These are phyloP conservation scores for Furnarius figulus DNA, from an alignment of 2,113 vertebrate species.

Conservation along the genomic window DNA sequence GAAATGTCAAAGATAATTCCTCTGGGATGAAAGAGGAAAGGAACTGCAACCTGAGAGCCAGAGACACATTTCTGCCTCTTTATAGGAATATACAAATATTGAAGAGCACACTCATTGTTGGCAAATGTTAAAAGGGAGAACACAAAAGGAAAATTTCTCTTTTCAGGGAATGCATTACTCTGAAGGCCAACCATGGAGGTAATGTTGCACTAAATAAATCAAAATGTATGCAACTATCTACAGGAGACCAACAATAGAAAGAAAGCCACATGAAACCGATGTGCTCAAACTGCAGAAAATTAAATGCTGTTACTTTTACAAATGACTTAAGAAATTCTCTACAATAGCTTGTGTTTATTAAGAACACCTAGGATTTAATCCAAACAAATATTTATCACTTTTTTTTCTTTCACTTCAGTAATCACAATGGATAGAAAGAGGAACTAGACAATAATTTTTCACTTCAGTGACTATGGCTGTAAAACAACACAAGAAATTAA, in stretches of 20 bases:
- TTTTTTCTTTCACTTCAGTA: neutral
- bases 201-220: neutral
- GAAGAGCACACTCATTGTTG: neutral
- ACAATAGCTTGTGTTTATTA: neutral
- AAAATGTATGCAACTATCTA: neutral
- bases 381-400: neutral
- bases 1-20: neutral
- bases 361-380: neutral
- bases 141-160: neutral
- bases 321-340: neutral
- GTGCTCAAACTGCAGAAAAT: slow-evolving; percentile 6
- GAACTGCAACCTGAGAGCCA: neutral
- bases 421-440: neutral
- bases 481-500: neutral
- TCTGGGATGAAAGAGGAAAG: neutral
- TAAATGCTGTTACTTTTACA: neutral
- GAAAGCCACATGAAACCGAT: neutral
- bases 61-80: neutral
- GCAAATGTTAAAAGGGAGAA: neutral
- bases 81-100: neutral
- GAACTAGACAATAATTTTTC: neutral
- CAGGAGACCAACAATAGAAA: neutral
- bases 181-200: neutral
- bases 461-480: neutral
- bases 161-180: neutral